Percentiles rank a stretch among this genome's conserved stretches.
These are phyloP conservation scores for Litocranius walleri DNA, from an alignment of 2,113 vertebrate genomes.

Conservation along the genomic window DNA sequence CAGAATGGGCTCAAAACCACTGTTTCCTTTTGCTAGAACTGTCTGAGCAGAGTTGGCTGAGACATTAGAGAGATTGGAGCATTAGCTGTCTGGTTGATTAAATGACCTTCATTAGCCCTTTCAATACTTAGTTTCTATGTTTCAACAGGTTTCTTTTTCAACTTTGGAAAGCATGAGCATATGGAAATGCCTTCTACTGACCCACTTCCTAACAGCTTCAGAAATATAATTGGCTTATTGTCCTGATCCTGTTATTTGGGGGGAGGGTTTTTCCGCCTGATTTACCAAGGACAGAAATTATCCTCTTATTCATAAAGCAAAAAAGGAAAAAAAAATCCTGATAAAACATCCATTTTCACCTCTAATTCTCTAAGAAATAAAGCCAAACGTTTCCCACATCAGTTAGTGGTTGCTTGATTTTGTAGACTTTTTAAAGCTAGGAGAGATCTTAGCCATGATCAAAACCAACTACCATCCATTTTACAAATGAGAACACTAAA, in stretches of 20 bases:
- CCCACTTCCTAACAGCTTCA: neutral
- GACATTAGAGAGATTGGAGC: neutral
- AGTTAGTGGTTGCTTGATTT: neutral
- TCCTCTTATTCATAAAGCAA: neutral
- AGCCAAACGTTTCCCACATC: neutral
- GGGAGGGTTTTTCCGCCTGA: neutral
- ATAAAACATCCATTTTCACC: neutral
- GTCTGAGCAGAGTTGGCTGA: neutral
- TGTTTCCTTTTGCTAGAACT: neutral
- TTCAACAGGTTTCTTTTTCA: neutral
- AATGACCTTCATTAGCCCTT: neutral
- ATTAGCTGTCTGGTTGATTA: neutral
- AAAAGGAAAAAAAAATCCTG: neutral
- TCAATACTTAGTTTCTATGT: neutral
- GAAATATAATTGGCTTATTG: neutral
- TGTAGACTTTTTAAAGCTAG: neutral
- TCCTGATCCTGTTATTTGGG: neutral
- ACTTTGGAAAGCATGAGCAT: neutral
- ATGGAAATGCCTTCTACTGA: neutral
- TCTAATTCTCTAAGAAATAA: conserved; percentile 35
- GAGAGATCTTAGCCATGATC: neutral
- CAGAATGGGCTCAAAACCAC: neutral
- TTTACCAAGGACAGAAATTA: neutral
- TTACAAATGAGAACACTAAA: neutral
- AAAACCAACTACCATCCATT: neutral